Base-by-base conservation (phyloP, 2,113 vertebrate species). In the Eulacestoma nigropectus region DNA sequence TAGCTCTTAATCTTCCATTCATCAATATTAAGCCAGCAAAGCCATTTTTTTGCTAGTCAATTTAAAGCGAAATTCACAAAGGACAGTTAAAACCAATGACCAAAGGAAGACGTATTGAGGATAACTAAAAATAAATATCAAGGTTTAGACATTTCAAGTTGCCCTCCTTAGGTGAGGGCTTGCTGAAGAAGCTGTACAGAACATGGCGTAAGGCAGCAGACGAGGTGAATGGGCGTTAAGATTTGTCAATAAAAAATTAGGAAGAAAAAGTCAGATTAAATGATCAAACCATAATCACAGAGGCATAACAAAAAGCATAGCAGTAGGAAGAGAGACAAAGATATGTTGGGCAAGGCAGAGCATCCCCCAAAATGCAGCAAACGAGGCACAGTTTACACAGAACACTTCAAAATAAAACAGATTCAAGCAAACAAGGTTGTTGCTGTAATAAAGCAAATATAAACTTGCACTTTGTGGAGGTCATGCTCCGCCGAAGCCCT, bases 161-260 rank as follows among this genome's bases (percentile, higher is more conserved):
- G 21, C 30, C 20, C 37, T 55, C 32, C 49, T 9, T 6, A 29
- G 13, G 35, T 9, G 7, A 81, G 32, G 16, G 3, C 10, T 33
- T 11, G 7, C 14, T 73, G 50, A 49, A 39, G 11, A 49, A 17
- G 39, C 41, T 42, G 22, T 6, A 47, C 6, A 63, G 17, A 64
- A 41, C 4, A 56, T 0, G 2, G 2, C 8, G 10, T 13, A 16
- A 22, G 30, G 67, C 6, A 56, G 32, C 23, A 52, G 7, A 37
- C 0, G 1, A 79, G 14, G 10, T 53, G 32, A 41, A 42, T 2
- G 16, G 0, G 1, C 52, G 69, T 53, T 22, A 25, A 29, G 27
- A 64, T 20, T 29, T 53, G 16, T 3, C 22, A 78, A 18, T 30
- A 29, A 35, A 64, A 62, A 46, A 10, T 12, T 29, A 29, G 25